Percentiles rank a stretch among this genome's conserved stretches.
phyloP scores from a whole-genome alignment of 1,140 invertebrate species.

The Eumeta japonica region DNA sequence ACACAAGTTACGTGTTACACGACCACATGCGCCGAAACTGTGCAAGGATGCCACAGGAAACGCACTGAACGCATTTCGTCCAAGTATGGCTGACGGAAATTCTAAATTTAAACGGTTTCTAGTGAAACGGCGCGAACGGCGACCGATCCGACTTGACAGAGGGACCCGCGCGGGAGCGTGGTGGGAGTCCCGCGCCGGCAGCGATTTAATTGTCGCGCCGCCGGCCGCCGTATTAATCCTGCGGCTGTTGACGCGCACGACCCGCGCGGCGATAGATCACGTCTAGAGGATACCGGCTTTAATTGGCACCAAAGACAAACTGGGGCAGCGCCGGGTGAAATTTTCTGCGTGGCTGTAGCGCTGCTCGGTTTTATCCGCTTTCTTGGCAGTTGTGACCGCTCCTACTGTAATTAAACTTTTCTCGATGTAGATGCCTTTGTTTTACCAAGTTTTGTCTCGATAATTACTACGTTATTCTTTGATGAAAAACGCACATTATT shows the following conservation, averaged over 20 bases:
- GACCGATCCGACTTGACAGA: constrained; percentile 20
- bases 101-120: constrained; percentile 52
- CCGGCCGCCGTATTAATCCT: constrained; percentile 27
- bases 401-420: no score
- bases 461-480: no score
- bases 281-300: constrained; percentile 4
- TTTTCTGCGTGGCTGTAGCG: no score
- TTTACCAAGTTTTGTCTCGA: no score
- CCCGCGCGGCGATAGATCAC: background rate
- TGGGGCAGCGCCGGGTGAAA: no score
- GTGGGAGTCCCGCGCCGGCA: constrained; percentile 27
- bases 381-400: no score
- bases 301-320: constrained; percentile 3
- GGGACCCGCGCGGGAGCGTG: constrained; percentile 16
- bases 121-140: constrained; percentile 34
- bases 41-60: constrained; percentile 10
- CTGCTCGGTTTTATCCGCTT: no score
- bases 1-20: no score
- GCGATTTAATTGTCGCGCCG: constrained; percentile 45
- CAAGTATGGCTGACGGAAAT: constrained; percentile 48
- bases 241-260: no score
- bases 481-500: no score
- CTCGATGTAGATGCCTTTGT: no score
- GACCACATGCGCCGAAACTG: background rate
- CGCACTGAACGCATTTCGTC: constrained; percentile 41